phyloP scores from a whole-genome alignment of 2,888 invertebrate genomes.

The Yponomeuta cagnagella region DNA sequence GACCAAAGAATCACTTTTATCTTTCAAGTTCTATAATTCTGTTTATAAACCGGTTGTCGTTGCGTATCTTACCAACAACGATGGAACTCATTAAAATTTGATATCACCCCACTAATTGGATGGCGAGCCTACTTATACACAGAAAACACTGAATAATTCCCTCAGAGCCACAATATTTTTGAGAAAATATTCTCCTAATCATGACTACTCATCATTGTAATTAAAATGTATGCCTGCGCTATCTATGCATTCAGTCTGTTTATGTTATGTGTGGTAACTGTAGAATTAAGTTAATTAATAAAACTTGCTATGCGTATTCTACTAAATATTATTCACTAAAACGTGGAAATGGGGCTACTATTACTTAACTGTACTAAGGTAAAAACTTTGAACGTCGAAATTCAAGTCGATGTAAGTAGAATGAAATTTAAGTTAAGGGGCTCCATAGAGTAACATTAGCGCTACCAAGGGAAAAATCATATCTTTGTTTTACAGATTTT shows the following conservation, averaged over 20 bases:
- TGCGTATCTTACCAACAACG: constrained; percentile 13
- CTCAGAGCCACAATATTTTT: constrained; percentile 1
- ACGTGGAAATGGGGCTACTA: too few relatives aligned
- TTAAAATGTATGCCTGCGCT: constrained; percentile 11
- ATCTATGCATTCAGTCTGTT: not conserved
- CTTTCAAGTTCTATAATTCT: too few relatives aligned
- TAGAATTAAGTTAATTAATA: not conserved
- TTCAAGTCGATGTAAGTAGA: too few relatives aligned
- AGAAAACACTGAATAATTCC: constrained; percentile 2
- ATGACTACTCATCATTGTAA: constrained; percentile 15
- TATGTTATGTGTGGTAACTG: not conserved
- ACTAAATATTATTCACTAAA: too few relatives aligned
- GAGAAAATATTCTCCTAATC: constrained; percentile 20
- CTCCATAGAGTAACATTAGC: too few relatives aligned
- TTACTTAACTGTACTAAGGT: too few relatives aligned
- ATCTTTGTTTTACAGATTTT: too few relatives aligned
- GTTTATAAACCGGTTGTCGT: not conserved
- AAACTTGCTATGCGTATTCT: not conserved
- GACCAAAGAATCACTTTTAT: too few relatives aligned
- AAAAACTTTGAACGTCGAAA: too few relatives aligned
- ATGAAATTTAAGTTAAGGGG: too few relatives aligned
- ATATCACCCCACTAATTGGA: constrained; percentile 30
- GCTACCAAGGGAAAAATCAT: too few relatives aligned
- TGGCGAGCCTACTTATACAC: constrained; percentile 18
- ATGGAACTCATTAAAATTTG: constrained; percentile 29